Base-by-base conservation (phyloP, 1,140 invertebrate species). In the Eriosoma lanigerum region DNA sequence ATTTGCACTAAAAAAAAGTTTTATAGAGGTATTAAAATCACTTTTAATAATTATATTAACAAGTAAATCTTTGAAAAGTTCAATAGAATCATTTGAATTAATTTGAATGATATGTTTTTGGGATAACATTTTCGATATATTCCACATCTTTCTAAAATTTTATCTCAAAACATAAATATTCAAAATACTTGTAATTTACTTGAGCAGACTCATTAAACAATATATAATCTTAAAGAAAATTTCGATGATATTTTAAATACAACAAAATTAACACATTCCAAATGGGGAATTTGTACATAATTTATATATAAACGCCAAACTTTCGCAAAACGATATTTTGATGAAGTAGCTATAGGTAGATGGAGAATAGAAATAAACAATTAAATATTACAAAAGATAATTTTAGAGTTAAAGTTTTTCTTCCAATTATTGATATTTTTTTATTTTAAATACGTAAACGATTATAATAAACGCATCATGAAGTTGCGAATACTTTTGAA, bases 361-460 rank as follows among this genome's bases (percentile, higher is more conserved):
- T n/a, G n/a, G n/a, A n/a, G n/a, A 19, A 64, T 44, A 19, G 62
- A 44, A 32, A 66, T 44, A 38, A 19, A 21, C 32, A 32, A 19
- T 44, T 66, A 66, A 66, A 44, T 21, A 44, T 19, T 44, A 66
- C 62, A 21, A n/a, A 66, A 66, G 62, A 66, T 21, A 44, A 66
- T 66, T 66, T 66, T 66, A 66, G 38, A 66, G 19, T 66, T 19
- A 66, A 66, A 10, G 32, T 66, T n/a, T 66, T 66, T 64, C 15
- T 66, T 66, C 6, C 62, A 38, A 44, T 38, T 66, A 44, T 66
- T 66, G 29, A 66, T 17, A 44, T 32, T 1, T 19, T 44, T 44
- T 21, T 66, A 8, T 66, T 21, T 44, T 19, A 66, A 66, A 21
- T 66, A n/a, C 19, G 32, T 21, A 66, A 29, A 44, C 62, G 32